Conservation (phyloP, 64 coral and sea anemone species). For the Platygyra sinensis region DNA sequence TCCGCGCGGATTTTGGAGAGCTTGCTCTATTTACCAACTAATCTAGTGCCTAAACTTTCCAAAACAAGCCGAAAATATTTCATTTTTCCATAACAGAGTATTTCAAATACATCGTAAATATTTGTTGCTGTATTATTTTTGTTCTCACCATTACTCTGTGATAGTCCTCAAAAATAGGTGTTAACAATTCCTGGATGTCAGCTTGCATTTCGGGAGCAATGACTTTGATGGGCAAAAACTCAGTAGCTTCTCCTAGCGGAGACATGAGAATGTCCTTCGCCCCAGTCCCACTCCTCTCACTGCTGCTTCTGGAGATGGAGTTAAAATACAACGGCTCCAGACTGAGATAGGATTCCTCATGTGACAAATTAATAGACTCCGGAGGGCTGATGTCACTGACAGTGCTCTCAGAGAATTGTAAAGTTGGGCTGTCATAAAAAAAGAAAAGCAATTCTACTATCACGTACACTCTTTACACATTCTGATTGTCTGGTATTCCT, state of each 20-base stretch:
- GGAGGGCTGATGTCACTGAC: conserved; percentile 50
- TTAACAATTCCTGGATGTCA: conserved; percentile 68
- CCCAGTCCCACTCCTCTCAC: conserved; percentile 65
- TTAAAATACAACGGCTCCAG: conserved; percentile 26
- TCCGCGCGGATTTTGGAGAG: too few relatives aligned
- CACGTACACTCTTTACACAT: too few relatives aligned
- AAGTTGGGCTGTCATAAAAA: conserved; percentile 19
- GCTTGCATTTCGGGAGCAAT: conserved; percentile 79
- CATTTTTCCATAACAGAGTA: too few relatives aligned
- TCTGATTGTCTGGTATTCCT: too few relatives aligned
- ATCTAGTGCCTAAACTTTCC: too few relatives aligned
- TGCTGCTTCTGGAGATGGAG: conserved; percentile 77
- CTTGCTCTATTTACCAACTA: too few relatives aligned
- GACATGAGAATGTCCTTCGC: conserved; percentile 69
- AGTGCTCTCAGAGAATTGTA: conserved; percentile 68
- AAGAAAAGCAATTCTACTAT: not conserved
- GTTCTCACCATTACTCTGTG: conserved; percentile 81
- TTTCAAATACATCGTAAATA: too few relatives aligned
- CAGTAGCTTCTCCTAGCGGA: conserved; percentile 73
- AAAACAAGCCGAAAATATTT: too few relatives aligned
- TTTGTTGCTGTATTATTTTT: not conserved
- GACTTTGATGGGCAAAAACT: conserved; percentile 81
- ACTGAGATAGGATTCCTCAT: conserved; percentile 55
- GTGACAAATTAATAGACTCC: conserved; percentile 50
- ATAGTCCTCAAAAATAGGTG: conserved; percentile 84